Base-by-base conservation (phyloP, 2,888 invertebrate species). In the Drosophila helvetica region DNA sequence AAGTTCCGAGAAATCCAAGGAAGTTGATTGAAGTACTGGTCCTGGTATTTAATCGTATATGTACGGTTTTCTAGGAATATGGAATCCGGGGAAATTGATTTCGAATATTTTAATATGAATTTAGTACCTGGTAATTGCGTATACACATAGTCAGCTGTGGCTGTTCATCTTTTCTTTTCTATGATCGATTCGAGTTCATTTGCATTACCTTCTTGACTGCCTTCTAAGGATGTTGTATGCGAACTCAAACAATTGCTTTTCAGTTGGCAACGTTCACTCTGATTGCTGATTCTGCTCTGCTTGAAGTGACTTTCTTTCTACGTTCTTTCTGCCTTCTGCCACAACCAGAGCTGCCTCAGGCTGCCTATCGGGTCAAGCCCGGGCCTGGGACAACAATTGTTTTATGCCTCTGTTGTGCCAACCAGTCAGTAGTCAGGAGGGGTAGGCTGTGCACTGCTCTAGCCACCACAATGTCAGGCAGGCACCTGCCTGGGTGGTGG, bases 291-390 rank as follows among this genome's bases (percentile, higher is more conserved):
- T 10, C 70, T 66, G 63, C 73, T 79, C 65, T 67, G 51, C 68
- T 59, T 75, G 57, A 84, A 77, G 85, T 79, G 73, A 57, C 67
- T 76, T 80, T 69, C 54, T 53, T 65, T 46, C 47, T 18, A 38
- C 65, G 48, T 63, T 62, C 30, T 48, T 50, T 56, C 61, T 51
- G 17, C 38, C 22, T 10, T 8, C 15, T n/a, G 15, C 15, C 51
- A 42, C 51, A 48, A 33, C 22, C 46, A 42, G 46, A 57, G 63
- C 57, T 46, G 71, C 73, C 82, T 64, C 62, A 51, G 74, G 78
- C 27, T 27, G 74, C 72, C 85, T 87, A 85, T 74, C 71, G 87
- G 83, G 87, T 87, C 83, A 85, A 85, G 82, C 75, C 71, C 64
- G 59, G 55, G 55, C 57, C 66, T 51, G 70, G 66, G 46, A 81